Conservation (phyloP, 92 coral and sea anemone species). For the Porites cylindrica region DNA sequence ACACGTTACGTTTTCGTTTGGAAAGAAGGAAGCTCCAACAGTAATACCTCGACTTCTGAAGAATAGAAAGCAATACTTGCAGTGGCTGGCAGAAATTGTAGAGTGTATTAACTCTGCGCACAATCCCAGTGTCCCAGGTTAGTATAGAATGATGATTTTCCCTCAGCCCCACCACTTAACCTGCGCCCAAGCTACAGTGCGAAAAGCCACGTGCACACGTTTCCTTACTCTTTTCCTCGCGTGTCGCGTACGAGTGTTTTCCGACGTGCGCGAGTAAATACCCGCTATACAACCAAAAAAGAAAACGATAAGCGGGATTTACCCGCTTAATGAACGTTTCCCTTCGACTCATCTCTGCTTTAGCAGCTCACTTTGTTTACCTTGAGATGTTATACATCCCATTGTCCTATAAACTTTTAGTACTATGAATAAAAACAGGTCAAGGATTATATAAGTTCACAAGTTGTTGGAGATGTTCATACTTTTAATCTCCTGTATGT, state of each 20-base stretch:
- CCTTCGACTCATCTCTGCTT: too few species aligned
- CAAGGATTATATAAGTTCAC: background rate
- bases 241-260: background rate
- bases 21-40: constrained; percentile 18
- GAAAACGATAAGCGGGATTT: too few species aligned
- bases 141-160: constrained; percentile 14
- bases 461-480: constrained; percentile 11
- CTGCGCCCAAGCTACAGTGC: background rate
- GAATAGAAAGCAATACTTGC: background rate
- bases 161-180: constrained; percentile 4
- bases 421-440: too few species aligned
- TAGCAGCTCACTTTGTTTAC: too few species aligned
- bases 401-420: too few species aligned
- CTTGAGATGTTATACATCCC: too few species aligned
- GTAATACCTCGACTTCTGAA: constrained; percentile 13
- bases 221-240: background rate
- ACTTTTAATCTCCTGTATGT: background rate
- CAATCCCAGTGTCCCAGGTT: constrained; percentile 35
- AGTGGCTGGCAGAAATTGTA: constrained; percentile 15
- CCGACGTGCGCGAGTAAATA: too few species aligned
- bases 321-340: too few species aligned
- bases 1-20: constrained; percentile 16
- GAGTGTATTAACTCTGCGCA: constrained; percentile 8
- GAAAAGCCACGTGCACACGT: background rate
- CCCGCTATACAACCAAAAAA: too few species aligned